Conservation (phyloP, 2,797 vertebrate genomes). For the Etheostoma perlongum region DNA sequence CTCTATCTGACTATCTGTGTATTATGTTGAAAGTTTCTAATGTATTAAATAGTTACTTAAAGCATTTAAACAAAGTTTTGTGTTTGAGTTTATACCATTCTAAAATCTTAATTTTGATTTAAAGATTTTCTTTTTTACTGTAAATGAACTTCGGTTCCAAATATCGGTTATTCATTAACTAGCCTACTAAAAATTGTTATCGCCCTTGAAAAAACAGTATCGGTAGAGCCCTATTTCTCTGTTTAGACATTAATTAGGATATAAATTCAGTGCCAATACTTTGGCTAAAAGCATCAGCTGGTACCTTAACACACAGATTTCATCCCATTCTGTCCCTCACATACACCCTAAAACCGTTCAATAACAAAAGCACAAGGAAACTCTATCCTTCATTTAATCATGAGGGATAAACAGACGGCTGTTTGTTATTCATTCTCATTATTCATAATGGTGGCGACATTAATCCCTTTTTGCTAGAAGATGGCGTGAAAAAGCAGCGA, state of each 20-base stretch:
- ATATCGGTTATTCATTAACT: no score
- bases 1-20: no score
- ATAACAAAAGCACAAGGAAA: conserved; percentile 45
- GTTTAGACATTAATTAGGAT: conserved; percentile 17
- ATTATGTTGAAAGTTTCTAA: no score
- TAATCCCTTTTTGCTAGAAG: conserved; percentile 72
- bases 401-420: conserved; percentile 72
- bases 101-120: no score
- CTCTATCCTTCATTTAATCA: conserved; percentile 57
- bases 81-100: no score
- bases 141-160: no score
- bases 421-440: conserved; percentile 78
- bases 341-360: conserved; percentile 35
- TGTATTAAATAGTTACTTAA: no score
- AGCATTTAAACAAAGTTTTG: no score
- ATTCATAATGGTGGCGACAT: conserved; percentile 71
- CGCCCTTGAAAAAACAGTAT: no score
- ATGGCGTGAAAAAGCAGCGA: conserved; percentile 67
- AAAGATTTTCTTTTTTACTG: no score
- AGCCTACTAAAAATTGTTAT: no score
- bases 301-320: conserved; percentile 20
- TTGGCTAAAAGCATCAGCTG: conserved; percentile 36
- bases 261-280: neutral
- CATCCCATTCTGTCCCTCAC: conserved; percentile 30
- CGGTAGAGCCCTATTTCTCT: neutral